Percentiles rank a stretch among this genome's conserved stretches.
Evolutionary conservation across 2,888 invertebrate genomes (phyloP).

Genomic region (Ectemnius continuus): DNA sequence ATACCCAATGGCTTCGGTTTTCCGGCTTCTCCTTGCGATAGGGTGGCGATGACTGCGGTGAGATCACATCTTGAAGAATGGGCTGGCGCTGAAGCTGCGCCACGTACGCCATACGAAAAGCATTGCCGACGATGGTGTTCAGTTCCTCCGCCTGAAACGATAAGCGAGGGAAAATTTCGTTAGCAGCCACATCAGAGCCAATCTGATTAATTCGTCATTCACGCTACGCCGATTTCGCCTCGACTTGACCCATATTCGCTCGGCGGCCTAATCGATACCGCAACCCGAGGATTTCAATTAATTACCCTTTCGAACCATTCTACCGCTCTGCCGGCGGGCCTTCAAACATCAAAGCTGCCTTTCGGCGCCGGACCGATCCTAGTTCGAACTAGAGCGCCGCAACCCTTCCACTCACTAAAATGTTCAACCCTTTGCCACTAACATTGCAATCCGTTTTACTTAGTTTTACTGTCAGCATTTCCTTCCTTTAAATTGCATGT

Average conservation of each 20-base stretch:
- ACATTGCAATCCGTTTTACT: too few relatives aligned
- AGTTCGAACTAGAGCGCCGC: constrained; percentile 12
- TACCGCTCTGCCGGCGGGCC: background rate
- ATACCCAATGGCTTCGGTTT: constrained; percentile 73
- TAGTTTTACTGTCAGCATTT: too few relatives aligned
- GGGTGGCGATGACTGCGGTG: constrained; percentile 77
- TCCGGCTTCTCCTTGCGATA: constrained; percentile 74
- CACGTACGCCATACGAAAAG: constrained; percentile 95
- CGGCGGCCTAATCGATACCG: constrained; percentile 30
- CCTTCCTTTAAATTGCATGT: too few relatives aligned
- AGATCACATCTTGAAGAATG: constrained; percentile 85
- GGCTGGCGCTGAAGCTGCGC: constrained; percentile 87
- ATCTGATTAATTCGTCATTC: constrained; percentile 10
- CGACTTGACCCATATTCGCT: constrained; percentile 29
- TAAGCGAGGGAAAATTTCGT: constrained; percentile 9
- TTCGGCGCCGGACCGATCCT: constrained; percentile 22
- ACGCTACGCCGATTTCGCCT: background rate
- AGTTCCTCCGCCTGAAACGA: constrained; percentile 88
- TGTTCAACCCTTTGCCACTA: too few relatives aligned
- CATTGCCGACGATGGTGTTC: constrained; percentile 92
- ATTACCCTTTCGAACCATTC: constrained; percentile 21
- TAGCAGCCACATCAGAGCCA: background rate
- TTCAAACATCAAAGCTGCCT: constrained; percentile 22
- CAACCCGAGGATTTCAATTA: constrained; percentile 43
- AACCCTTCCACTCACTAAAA: constrained; percentile 8